A percentile compares a stretch with the other conserved stretches of the same genome.
Conservation (phyloP, 2,797 vertebrate genomes). For the Gouania willdenowi region DNA sequence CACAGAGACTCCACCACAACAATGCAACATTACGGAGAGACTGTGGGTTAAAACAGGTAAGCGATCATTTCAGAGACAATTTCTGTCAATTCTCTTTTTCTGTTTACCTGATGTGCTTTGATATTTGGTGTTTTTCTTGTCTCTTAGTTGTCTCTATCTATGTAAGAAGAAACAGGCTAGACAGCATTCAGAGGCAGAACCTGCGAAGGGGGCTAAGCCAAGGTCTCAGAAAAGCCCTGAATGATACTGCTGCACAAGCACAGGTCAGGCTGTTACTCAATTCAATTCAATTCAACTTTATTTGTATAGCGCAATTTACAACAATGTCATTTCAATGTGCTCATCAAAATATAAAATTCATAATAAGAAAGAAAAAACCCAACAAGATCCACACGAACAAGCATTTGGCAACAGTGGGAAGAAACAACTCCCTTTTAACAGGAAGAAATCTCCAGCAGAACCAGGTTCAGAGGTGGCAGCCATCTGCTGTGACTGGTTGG, state of each 20-base stretch:
- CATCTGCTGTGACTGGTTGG: too few species aligned
- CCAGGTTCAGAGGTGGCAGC: too few species aligned
- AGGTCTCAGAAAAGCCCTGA: conserved; percentile 86
- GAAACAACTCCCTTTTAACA: too few species aligned
- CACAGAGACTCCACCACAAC: conserved; percentile 78
- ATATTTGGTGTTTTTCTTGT: conserved; percentile 13
- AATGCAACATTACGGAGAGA: conserved; percentile 88
- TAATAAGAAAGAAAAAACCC: too few species aligned
- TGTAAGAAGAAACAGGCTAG: conserved; percentile 83
- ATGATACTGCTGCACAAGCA: conserved; percentile 78
- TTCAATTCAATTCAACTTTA: too few species aligned
- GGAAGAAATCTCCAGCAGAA: too few species aligned
- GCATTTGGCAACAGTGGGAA: too few species aligned
- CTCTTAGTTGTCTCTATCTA: conserved; percentile 87
- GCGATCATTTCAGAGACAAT: not conserved
- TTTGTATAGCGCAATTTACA: too few species aligned
- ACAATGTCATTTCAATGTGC: too few species aligned
- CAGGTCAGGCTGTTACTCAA: conserved; percentile 74
- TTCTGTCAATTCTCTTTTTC: not conserved
- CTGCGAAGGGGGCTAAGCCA: conserved; percentile 86
- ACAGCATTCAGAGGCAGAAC: conserved; percentile 83
- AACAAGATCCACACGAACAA: too few species aligned
- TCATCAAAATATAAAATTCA: too few species aligned
- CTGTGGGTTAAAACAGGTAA: conserved; percentile 93
- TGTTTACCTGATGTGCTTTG: conserved; percentile 5